Base-by-base conservation (phyloP, 92 coral and sea anemone species). In the Montipora capitata region DNA sequence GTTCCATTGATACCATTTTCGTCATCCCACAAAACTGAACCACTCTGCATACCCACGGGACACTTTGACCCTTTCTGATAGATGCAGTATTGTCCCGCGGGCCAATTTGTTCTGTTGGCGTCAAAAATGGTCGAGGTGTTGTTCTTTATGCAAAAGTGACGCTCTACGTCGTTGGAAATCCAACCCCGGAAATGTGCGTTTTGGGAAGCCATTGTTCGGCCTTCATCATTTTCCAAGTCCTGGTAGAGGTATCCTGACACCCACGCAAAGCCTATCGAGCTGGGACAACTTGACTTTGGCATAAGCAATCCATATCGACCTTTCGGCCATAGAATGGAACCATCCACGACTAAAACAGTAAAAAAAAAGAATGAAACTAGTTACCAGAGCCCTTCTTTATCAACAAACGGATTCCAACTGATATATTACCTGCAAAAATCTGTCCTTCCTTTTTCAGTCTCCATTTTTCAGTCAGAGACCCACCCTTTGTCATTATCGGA, bases 1-100 rank as follows among this genome's bases (percentile, higher is more conserved):
- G n/a, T 86, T 10, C 84, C 81, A 14, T 13, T 80, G 43, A 14
- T 18, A 40, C 80, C 51, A 7, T 82, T 10, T 63, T 89, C 90
- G 57, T 89, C 92, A 54, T 90, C 90, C 94, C 94, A 95, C 68
- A 70, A 63, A 8, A 95, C 76, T 14, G 68, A 95, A 5, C 96
- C 98, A 4, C 81, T 81, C 42, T 10, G 73, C 72, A 95, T 70
- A 5, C 91, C 94, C 54, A 16, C 4, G 64, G 97, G 94, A 56
- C 97, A 94, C 1, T 5, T 38, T 8, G 80, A 57, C 7, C 94
- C 93, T 54, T 93, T 87, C 91, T 70, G 91, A 85, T 87, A 95
- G 70, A 95, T 61, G 68, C 98, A 95, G 78, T 95, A 95, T 35
- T 91, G 65, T 3, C 98, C 98, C 3, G 52, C 38, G 13, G 98